Conservation (phyloP, 1,140 invertebrate species). For the Drosophila parvula region DNA sequence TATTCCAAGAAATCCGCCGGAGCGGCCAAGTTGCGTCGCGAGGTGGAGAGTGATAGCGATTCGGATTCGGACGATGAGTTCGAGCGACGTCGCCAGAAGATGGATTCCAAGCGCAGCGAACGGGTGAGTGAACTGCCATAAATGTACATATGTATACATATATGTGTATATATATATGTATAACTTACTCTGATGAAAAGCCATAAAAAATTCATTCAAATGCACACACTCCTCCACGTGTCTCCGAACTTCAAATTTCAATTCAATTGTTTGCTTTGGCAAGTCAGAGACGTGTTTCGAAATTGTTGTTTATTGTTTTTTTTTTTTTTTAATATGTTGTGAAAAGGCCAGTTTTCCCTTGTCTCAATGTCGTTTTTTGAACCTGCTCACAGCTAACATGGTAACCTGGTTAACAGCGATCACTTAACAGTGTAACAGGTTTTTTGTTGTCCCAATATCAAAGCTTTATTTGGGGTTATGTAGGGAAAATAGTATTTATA, state of each 20-base stretch:
- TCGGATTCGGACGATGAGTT: conserved; percentile 87
- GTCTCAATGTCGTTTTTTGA: conserved; percentile 52
- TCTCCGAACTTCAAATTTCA: conserved; percentile 27
- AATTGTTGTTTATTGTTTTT: not conserved
- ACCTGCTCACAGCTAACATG: conserved; percentile 22
- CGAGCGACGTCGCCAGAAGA: conserved; percentile 79
- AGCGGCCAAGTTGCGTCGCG: conserved; percentile 57
- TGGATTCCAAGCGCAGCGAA: conserved; percentile 84
- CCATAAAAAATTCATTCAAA: conserved; percentile 2
- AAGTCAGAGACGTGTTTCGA: conserved; percentile 51
- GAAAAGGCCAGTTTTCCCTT: conserved; percentile 1
- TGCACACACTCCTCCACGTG: conserved; percentile 40
- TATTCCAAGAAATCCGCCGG: conserved; percentile 72
- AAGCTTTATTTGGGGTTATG: not conserved
- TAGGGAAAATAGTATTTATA: too few species aligned
- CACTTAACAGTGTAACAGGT: conserved; percentile 12
- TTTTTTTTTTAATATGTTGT: not conserved
- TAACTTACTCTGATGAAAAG: too few species aligned
- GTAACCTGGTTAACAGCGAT: conserved; percentile 12
- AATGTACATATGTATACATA: too few species aligned
- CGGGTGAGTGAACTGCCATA: conserved; percentile 83
- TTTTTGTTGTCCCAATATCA: conserved; percentile 7
- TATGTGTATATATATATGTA: too few species aligned
- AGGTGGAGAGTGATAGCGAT: conserved; percentile 86
- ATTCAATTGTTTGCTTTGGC: conserved; percentile 7